Evolutionary conservation across 2,113 vertebrate species (phyloP).

Genomic region (Phalacrocorax carbo): DNA sequence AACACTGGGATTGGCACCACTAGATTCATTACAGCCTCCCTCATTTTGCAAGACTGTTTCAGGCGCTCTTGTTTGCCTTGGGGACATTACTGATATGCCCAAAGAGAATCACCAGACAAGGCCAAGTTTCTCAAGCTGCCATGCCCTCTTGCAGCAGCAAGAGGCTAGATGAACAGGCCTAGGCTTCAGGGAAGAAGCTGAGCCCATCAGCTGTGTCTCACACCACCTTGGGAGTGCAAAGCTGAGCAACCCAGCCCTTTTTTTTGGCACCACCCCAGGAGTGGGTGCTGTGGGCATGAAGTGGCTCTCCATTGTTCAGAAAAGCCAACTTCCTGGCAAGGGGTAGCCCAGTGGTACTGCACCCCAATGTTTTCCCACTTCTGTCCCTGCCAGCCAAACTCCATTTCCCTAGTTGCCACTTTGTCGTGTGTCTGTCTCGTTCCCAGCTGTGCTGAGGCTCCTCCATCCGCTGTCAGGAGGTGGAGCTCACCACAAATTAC

Average conservation of each 20-base stretch:
- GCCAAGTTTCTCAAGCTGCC: constrained; percentile 12
- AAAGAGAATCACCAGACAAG: neutral
- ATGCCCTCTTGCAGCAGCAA: neutral
- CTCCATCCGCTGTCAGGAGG: neutral
- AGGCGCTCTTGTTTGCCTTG: neutral
- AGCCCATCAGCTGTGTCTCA: neutral
- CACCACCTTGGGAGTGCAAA: neutral
- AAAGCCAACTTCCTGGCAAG: neutral
- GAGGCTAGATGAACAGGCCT: neutral
- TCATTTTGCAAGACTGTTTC: constrained; percentile 46
- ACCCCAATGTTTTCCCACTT: neutral
- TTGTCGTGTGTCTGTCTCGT: neutral
- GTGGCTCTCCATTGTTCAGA: neutral
- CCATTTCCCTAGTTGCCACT: neutral
- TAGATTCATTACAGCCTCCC: neutral
- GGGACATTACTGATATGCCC: neutral
- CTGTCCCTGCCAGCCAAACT: neutral
- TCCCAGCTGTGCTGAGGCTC: neutral
- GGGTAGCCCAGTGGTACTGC: neutral
- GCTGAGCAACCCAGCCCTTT: neutral
- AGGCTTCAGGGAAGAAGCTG: neutral
- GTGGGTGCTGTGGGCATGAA: neutral
- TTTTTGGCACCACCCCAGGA: neutral
- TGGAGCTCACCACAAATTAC: constrained; percentile 3
- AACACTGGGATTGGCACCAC: neutral